These are phyloP conservation scores for Pterobdella sp. DNA, from an alignment of 2,888 invertebrate species.

Conservation along the genomic window DNA sequence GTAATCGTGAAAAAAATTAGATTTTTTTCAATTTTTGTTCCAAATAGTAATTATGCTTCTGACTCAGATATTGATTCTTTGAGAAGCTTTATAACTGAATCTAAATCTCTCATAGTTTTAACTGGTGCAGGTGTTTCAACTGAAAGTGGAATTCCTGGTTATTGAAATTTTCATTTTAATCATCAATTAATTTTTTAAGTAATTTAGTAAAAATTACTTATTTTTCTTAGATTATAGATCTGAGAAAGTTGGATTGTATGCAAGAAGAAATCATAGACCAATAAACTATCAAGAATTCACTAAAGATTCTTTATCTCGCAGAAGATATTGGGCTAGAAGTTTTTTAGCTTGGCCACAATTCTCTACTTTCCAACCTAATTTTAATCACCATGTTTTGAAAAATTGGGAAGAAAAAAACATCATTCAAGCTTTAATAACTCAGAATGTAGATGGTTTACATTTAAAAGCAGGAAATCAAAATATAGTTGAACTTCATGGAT, in stretches of 20 bases:
- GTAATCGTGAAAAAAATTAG: background rate
- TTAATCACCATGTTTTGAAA: constrained; percentile 65
- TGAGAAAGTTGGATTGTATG: constrained; percentile 60
- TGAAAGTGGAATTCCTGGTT: constrained; percentile 57
- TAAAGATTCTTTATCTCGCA: constrained; percentile 56
- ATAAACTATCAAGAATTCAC: constrained; percentile 76
- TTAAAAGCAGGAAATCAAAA: constrained; percentile 75
- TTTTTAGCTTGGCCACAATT: constrained; percentile 82
- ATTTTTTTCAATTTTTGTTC: constrained; percentile 55
- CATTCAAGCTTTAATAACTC: constrained; percentile 72
- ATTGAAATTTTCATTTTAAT: background rate
- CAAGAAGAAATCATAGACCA: constrained; percentile 73
- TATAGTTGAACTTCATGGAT: constrained; percentile 81
- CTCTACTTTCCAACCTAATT: constrained; percentile 67
- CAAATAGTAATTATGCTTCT: constrained; percentile 63
- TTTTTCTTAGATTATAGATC: constrained; percentile 33
- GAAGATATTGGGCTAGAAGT: constrained; percentile 91
- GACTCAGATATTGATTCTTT: constrained; percentile 50
- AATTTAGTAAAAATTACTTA: background rate
- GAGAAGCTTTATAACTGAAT: constrained; percentile 57
- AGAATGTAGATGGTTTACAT: constrained; percentile 91
- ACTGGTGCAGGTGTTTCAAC: constrained; percentile 95
- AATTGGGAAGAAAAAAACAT: constrained; percentile 61
- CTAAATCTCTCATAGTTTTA: constrained; percentile 58
- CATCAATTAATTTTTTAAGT: background rate